Base-by-base conservation (phyloP, 2,888 invertebrate genomes). In the Cyclophora punctaria region DNA sequence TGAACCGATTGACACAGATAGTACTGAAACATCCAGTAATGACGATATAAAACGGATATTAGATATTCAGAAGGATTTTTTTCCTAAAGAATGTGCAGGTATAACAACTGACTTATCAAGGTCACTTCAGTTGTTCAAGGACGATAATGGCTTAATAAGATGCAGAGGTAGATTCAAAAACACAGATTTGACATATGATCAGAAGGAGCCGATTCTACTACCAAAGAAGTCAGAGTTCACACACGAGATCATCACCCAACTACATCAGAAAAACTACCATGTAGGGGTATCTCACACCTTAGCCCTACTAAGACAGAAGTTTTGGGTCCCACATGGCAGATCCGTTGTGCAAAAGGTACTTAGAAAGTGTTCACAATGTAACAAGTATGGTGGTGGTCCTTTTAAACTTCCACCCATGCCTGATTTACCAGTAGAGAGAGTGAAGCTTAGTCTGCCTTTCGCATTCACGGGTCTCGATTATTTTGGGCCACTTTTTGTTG, bases 301-400 rank as follows among this genome's bases (percentile, higher is more conserved):
- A 7, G 52, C 49, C 7, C 4, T 57, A 0, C 34, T 62, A 5
- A 41, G 59, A 7, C 5, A 57, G 33, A 43, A 42, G 3, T 62
- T 50, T 44, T 62, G 60, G 60, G 51, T 60, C 5, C 55, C 58
- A 5, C 55, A 62, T 41, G 60, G 62, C 5, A 51, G 51, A 40
- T 3, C 47, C n/a, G 20, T 46, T 37, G 59, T 62, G 0, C 50
- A 59, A 48, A 57, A 46, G 34, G 34, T 53, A 3, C 6, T 62
- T 0, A 52, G 45, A 33, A 56, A 44, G 40, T 62, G 62, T 45
- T 7, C 41, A 5, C 37, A 44, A 4, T 66, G 64, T 46, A 41
- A 46, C 2, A 65, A 64, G 47, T 57, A 65, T 41, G 59, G 57
- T 1, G 59, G 64, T 20, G 64, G 63, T 1, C 64, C 67, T 0